phyloP scores from a whole-genome alignment of 1,140 invertebrate genomes.

The Caenorhabditis remanei region DNA sequence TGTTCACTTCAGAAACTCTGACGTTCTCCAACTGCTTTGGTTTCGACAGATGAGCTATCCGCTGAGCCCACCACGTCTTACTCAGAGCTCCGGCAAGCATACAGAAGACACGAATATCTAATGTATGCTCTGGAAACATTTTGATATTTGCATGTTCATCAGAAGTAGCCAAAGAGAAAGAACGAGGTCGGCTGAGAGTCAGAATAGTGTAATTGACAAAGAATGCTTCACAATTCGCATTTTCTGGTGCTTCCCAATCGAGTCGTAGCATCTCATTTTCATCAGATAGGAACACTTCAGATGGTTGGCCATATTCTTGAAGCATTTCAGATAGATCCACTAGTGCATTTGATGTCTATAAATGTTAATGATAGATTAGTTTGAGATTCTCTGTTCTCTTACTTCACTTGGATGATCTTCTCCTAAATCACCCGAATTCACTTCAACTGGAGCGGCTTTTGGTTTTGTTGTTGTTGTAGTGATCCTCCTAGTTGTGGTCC shows the following conservation, averaged over 20 bases:
- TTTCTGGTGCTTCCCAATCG: slow-evolving; percentile 72
- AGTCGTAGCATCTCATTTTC: slow-evolving; percentile 62
- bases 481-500: slow-evolving; percentile 49
- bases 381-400: neutral
- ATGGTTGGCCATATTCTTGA: slow-evolving; percentile 51
- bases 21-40: slow-evolving; percentile 69
- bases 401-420: slow-evolving; percentile 52
- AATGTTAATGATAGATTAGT: neutral
- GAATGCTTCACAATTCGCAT: slow-evolving; percentile 71
- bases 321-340: slow-evolving; percentile 22
- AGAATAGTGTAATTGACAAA: slow-evolving; percentile 72
- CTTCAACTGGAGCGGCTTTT: slow-evolving; percentile 13
- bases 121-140: slow-evolving; percentile 64
- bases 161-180: slow-evolving; percentile 62
- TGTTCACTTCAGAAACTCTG: slow-evolving; percentile 60
- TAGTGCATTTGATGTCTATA: slow-evolving; percentile 20
- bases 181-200: slow-evolving; percentile 53
- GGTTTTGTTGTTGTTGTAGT: slow-evolving; percentile 57
- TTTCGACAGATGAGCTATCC: slow-evolving; percentile 71
- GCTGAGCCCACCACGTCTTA: slow-evolving; percentile 72
- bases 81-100: slow-evolving; percentile 72
- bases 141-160: slow-evolving; percentile 59
- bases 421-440: slow-evolving; percentile 50
- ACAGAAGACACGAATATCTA: slow-evolving; percentile 68
- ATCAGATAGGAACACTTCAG: slow-evolving; percentile 46